Evolutionary conservation across 2,113 vertebrate species (phyloP), one percentile per base, ranked within the genome.

Genomic region (Sapayoa aenigma): DNA sequence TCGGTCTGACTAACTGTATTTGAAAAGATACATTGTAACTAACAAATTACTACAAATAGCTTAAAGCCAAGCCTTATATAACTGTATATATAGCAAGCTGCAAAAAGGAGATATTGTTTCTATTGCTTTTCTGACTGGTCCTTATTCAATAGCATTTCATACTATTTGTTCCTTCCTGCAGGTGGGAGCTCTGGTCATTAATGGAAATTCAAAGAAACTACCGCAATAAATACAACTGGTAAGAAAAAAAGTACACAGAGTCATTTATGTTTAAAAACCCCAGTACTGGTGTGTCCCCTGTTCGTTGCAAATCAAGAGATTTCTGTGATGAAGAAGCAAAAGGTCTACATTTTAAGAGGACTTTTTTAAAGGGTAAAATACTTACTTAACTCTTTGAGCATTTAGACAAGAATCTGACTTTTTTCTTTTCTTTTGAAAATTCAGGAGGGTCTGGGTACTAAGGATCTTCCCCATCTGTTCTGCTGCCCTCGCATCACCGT

Each of bases 1-100:
- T 99, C 99, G 0, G 98, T 95, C 62, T 97, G 95, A 91, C 94
- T 98, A 73, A 97, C 98, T 98, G 94, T 60, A 59, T 84, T 56
- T 47, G 24, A 56, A 78, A 95, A 93, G 11, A 87, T 4, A 60
- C 1, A 11, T 18, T 31, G 37, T 77, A 89, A 93, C 23, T 44
- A 87, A 44, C 9, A 69, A 53, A 67, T 90, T 33, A 50, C 9
- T 37, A 39, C 49, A 62, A 74, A 35, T 39, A 44, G 52, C 12
- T 47, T 59, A 25, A 14, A 77, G 3, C 35, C 47, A 21, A 67
- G 12, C 8, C 17, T 65, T 69, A 62, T 4, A 84, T 20, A 21
- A 59, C 42, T 35, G 4, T 55, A 24, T 8, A 42, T 55, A 58
- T 15, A 50, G 5, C 4, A 77, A 69, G 18, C 30, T 69, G 37